Conservation (phyloP, 2,797 vertebrate species). For the Gallinago stenura region DNA sequence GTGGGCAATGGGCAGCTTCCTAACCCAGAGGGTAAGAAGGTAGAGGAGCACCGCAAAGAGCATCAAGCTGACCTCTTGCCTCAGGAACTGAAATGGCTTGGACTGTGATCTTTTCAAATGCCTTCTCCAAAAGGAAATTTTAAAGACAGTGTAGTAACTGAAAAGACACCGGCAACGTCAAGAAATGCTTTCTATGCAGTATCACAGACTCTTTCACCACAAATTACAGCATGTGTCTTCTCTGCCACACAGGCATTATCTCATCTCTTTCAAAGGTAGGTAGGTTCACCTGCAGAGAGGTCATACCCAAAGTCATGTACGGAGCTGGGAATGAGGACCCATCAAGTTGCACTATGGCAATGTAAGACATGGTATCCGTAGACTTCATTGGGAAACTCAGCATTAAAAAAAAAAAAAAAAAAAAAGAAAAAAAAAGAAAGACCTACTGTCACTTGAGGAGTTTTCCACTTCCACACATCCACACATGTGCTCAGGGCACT, state of each 20-base stretch:
- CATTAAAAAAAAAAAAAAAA: not conserved
- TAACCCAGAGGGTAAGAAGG: slow-evolving; percentile 16
- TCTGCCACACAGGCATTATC: slow-evolving; percentile 32
- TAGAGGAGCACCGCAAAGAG: slow-evolving; percentile 20
- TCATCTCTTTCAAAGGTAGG: slow-evolving; percentile 3
- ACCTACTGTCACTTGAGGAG: not conserved
- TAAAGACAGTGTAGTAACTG: slow-evolving; percentile 16
- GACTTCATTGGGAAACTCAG: not conserved
- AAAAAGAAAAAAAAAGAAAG: not conserved
- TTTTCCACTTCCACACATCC: not conserved
- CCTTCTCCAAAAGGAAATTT: slow-evolving; percentile 29
- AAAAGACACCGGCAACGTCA: slow-evolving; percentile 43
- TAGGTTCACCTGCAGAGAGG: slow-evolving; percentile 32
- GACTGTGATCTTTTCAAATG: slow-evolving; percentile 54
- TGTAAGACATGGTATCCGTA: not conserved
- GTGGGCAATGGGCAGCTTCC: slow-evolving; percentile 7
- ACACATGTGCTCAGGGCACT: not conserved
- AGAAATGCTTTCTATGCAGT: not conserved
- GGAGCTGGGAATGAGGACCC: not conserved
- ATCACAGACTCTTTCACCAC: slow-evolving; percentile 15
- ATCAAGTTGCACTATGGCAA: not conserved
- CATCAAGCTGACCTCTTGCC: slow-evolving; percentile 41
- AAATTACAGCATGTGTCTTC: slow-evolving; percentile 19
- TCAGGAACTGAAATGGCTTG: slow-evolving; percentile 16
- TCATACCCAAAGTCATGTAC: not conserved